Base-by-base conservation (phyloP, 2,797 vertebrate species). In the Anas flavirostris region DNA sequence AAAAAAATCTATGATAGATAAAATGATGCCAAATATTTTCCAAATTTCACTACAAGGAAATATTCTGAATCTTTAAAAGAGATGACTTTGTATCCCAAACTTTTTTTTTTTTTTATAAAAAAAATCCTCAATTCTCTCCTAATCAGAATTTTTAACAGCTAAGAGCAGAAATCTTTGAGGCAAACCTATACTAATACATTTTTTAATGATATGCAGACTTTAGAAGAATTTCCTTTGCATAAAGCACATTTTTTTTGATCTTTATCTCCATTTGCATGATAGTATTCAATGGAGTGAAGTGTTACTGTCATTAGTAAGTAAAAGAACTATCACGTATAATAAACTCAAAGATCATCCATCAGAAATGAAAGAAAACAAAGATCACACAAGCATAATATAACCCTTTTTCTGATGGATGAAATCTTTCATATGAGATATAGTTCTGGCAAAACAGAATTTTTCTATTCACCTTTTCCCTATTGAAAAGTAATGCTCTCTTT, bases 391-490 rank as follows among this genome's bases (percentile, higher is more conserved):
- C 55, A 46, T 58, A 59, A 73, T 81, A 67, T 21, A 79, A 78
- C n/a, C 33, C 56, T 26, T 60, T 26, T 86, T 92, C 87, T 90
- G 35, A 63, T 82, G 74, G 87, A 52, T 90, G 88, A 95, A 95
- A 86, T 81, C 16, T 91, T 75, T 92, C 82, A 81, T 93, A 94
- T n/a, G 76, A 76, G 37, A 48, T 63, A 86, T 75, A 77, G 90
- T 64, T 78, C 94, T 97, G 97, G 91, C 90, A 97, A 96, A 97
- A 96, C 53, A 93, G 43, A 91, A 85, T 93, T 96, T 96, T 98
- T 97, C 82, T 92, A 11, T 96, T 97, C 93, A 96, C 83, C 90
- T 96, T 97, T 91, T 94, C 96, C 91, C 95, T 93, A 55, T 90
- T 86, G 84, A 96, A 96, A 86, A 92, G 74, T 64, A 82, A 55